phyloP scores from a whole-genome alignment of 2,113 vertebrate species.

The Anoura caudifer region DNA sequence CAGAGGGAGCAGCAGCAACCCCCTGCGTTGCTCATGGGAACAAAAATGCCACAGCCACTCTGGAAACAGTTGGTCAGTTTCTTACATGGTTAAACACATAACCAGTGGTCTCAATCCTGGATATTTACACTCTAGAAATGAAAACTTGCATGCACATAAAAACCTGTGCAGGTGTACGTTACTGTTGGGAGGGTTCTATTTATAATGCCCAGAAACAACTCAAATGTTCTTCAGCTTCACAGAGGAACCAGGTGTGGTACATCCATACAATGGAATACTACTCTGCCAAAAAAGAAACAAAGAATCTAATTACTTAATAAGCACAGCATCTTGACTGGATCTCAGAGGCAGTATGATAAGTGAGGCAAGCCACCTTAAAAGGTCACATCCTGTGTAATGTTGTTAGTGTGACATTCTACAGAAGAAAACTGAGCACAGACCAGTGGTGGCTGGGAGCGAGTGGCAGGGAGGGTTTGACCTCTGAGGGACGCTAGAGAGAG shows the following conservation, averaged over 20 bases:
- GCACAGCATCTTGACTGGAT: too few relatives aligned
- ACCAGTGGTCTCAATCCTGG: not conserved
- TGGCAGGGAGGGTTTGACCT: accelerated
- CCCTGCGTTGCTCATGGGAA: accelerated
- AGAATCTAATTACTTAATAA: too few relatives aligned
- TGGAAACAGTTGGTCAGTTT: not conserved
- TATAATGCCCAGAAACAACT: too few relatives aligned
- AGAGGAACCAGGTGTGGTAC: too few relatives aligned
- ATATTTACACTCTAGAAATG: not conserved
- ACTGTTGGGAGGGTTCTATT: too few relatives aligned
- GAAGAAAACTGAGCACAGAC: not conserved
- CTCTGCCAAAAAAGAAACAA: too few relatives aligned
- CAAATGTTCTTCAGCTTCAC: too few relatives aligned
- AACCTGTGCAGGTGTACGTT: too few relatives aligned
- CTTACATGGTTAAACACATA: not conserved
- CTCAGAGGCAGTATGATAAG: not conserved
- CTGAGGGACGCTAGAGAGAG: not conserved
- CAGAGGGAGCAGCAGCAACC: not conserved
- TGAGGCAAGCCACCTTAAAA: not conserved
- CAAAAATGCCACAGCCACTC: not conserved
- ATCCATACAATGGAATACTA: too few relatives aligned
- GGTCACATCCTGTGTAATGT: not conserved
- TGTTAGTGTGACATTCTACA: not conserved
- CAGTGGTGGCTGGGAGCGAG: not conserved
- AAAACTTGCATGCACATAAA: too few relatives aligned